A percentile compares a stretch with the other conserved stretches of the same genome.
These are phyloP conservation scores for Dryocosmus kuriphilus DNA, from an alignment of 2,888 invertebrate species.

Conservation along the genomic window DNA sequence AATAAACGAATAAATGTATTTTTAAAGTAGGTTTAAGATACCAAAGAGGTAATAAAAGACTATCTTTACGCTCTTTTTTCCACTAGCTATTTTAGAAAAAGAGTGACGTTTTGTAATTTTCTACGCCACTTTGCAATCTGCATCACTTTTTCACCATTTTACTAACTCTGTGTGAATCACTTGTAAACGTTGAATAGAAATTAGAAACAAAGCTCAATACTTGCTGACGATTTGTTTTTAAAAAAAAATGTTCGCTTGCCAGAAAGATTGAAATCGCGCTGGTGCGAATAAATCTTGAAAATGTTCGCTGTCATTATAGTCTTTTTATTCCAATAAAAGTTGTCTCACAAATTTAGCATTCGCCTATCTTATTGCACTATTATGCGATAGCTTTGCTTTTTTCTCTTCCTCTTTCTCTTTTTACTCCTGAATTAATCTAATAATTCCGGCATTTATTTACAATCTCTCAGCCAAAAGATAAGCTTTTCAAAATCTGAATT, in stretches of 20 bases:
- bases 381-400: constrained; percentile 2
- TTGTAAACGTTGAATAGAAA: neutral
- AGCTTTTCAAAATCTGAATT: too few relatives aligned
- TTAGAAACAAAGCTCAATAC: neutral
- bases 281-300: neutral
- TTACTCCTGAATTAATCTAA: neutral
- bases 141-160: neutral
- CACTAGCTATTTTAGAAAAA: neutral
- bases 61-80: neutral
- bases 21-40: neutral
- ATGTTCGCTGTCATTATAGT: constrained; percentile 2
- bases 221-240: neutral
- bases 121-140: neutral
- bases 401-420: neutral
- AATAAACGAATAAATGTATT: neutral
- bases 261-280: neutral
- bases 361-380: constrained; percentile 23
- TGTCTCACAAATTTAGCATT: constrained; percentile 26
- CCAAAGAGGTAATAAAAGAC: neutral
- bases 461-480: too few relatives aligned
- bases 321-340: constrained; percentile 13
- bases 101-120: constrained; percentile 3
- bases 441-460: too few relatives aligned
- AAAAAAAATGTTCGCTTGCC: neutral
- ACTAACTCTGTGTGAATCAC: neutral